Base-by-base conservation (phyloP, 2,113 vertebrate genomes). In the Vidua macroura region DNA sequence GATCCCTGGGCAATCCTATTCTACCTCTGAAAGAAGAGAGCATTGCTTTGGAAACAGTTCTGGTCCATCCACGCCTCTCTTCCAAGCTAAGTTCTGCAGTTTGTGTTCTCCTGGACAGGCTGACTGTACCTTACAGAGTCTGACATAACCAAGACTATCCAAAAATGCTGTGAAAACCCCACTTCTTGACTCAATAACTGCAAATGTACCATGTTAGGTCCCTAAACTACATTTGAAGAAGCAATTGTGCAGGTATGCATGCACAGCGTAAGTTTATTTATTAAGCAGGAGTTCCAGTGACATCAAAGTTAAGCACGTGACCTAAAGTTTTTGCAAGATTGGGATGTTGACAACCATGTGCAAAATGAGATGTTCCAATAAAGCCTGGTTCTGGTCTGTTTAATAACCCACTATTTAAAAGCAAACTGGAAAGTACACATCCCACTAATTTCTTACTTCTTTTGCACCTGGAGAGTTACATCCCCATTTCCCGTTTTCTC, bases 401-500 rank as follows among this genome's bases (percentile, higher is more conserved):
- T 55, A 43, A 43, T 12, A 62, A 21, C 39, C 5, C 2, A 28
- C 48, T 44, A 30, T 6, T 52, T 46, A 79, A 55, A 93, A 4
- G 24, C 2, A 4, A 92, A 64, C n/a, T 25, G 6, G 60, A 82
- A 87, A 51, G 4, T 51, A 39, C 7, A 37, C 35, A 11, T 76
- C 59, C n/a, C 35, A 13, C 20, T 67, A 7, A 83, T 52, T 83
- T 73, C 84, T 91, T 44, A 20, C 31, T 76, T 68, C 28, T 24
- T 56, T 79, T 43, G 35, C 16, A 67, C 77, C 27, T 83, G 7
- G 44, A 44, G 13, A n/a, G 22, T 48, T 59, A 63, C 0, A 0
- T 39, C 27, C 28, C 49, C 7, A 0, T 83, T 81, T 70, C 37
- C 52, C 1, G 0, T n/a, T 63, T 41, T 25, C 16, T 15, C 41